Evolutionary conservation across 2,888 invertebrate species (phyloP).

Genomic region (Apodemia hepburni): DNA sequence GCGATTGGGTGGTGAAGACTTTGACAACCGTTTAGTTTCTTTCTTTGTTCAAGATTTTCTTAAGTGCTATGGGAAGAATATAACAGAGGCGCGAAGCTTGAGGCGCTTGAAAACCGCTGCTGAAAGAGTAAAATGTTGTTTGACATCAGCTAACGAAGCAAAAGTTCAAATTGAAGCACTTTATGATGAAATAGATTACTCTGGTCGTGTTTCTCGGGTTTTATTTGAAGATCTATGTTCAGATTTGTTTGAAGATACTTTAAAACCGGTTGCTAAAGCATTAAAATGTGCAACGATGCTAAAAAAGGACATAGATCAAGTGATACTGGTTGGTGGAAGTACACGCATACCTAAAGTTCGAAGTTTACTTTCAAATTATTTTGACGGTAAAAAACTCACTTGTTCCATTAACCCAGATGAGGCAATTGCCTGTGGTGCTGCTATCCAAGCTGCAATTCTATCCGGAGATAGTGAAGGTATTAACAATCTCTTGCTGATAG

Average conservation of each 20-base stretch:
- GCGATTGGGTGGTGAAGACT: conserved; percentile 58
- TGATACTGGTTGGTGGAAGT: conserved; percentile 58
- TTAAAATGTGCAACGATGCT: conserved; percentile 45
- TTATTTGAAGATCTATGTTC: conserved; percentile 60
- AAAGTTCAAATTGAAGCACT: conserved; percentile 46
- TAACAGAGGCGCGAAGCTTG: conserved; percentile 40
- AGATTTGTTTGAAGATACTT: conserved; percentile 54
- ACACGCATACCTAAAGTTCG: conserved; percentile 59
- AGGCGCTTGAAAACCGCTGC: conserved; percentile 50
- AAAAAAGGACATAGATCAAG: conserved; percentile 46
- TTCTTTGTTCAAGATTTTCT: conserved; percentile 56
- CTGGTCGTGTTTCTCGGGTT: conserved; percentile 43
- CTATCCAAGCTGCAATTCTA: conserved; percentile 57
- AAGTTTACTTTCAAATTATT: conserved; percentile 45
- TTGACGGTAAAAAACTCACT: conserved; percentile 42
- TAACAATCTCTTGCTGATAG: conserved; percentile 45
- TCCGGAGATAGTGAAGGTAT: conserved; percentile 45
- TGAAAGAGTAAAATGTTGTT: conserved; percentile 48
- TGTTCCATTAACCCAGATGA: conserved; percentile 58
- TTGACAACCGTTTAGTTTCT: conserved; percentile 56
- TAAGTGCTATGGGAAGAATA: conserved; percentile 44
- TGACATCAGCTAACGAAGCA: conserved; percentile 48
- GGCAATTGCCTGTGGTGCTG: conserved; percentile 59
- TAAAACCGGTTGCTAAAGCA: conserved; percentile 44
- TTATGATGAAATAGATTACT: conserved; percentile 49